Base-by-base conservation (phyloP, 2,113 vertebrate species). In the Sinosuthora webbiana region DNA sequence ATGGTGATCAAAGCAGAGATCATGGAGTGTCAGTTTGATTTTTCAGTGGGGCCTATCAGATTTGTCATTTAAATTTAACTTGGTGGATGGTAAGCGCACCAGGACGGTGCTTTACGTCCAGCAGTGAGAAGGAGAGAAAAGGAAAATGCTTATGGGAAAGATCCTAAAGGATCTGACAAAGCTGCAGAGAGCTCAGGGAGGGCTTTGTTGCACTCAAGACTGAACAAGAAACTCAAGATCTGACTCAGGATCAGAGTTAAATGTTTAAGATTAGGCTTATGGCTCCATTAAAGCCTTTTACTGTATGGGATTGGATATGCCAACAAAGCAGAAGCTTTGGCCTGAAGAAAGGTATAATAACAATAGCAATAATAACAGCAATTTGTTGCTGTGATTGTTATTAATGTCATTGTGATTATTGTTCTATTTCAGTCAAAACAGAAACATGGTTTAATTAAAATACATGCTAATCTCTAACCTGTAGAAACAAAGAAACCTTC, bases 41-140 rank as follows among this genome's bases (percentile, higher is more conserved):
- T 83, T 83, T 78, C 65, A 39, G 9, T 6, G 30, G 16, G 5
- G 7, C 78, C 57, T 47, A 44, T 71, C 16, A 71, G 65, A 75
- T 56, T 64, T 87, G 69, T 68, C 82, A 52, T 69, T 96, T 71
- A 55, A 62, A 90, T 90, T 76, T 76, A 31, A 47, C 63, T 55
- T 55, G n/a, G 53, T 49, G 35, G 20, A 47, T 47, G 50, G 16
- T 30, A 24, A 62, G 21, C 23, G 22, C 6, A 1, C 41, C 2
- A 4, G 49, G 67, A 56, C 0, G 0, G 24, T 10, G 10, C 2
- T 7, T 49, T 59, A 23, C 1, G 1, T 70, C 1, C 1, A 4
- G 44, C 52, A 59, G 39, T 1, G 33, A 62, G 63, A 33, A 3
- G 7, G 14, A 55, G 17, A 25, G n/a, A 64, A 60, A 68, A 64